Base-by-base conservation (phyloP, 2,113 vertebrate genomes). In the Falcunculus frontatus region DNA sequence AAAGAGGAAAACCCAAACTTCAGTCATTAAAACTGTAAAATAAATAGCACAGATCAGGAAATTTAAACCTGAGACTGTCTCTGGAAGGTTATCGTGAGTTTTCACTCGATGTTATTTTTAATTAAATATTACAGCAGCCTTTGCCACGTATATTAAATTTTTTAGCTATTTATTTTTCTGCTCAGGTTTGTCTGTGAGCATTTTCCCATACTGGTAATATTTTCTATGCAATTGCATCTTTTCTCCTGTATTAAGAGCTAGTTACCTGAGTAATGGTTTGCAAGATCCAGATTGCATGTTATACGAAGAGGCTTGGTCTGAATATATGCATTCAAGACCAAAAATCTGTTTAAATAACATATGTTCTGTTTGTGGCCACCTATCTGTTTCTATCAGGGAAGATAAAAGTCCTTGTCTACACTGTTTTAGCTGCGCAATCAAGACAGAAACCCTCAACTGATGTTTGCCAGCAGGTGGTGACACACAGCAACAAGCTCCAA, bases 401-500 rank as follows among this genome's bases (percentile, higher is more conserved):
- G 93, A 95, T 90, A 57, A 90, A 97, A 90, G 89, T 94, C 90
- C 90, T 94, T 94, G 89, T 93, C 83, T 95, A 55, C 9, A 0
- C 83, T 25, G 49, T 68, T 94, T 93, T 87, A 82, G 64, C 83
- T n/a, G 77, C 2, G 2, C 93, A 64, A 78, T 75, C 88, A 56
- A 93, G 88, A 94, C 74, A 87, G 79, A 93, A 95, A 89, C 95
- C 95, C 95, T 96, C 83, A 49, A n/a, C 86, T 73, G 86, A 77
- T 89, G 69, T 93, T 75, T 88, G 91, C 97, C 98, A 98, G 98
- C 97, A 97, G 98, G 95, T 96, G 98, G 98, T 89, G 96, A 93
- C 96, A 97, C 26, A 95, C 75, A 53, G 97, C 96, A 97, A 97
- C 94, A 83, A 98, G 97, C 97, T 55, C 92, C 84, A 50, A 64